These are phyloP conservation scores for Eupithecia insigniata DNA, from an alignment of 2,888 invertebrate genomes.

Conservation along the genomic window DNA sequence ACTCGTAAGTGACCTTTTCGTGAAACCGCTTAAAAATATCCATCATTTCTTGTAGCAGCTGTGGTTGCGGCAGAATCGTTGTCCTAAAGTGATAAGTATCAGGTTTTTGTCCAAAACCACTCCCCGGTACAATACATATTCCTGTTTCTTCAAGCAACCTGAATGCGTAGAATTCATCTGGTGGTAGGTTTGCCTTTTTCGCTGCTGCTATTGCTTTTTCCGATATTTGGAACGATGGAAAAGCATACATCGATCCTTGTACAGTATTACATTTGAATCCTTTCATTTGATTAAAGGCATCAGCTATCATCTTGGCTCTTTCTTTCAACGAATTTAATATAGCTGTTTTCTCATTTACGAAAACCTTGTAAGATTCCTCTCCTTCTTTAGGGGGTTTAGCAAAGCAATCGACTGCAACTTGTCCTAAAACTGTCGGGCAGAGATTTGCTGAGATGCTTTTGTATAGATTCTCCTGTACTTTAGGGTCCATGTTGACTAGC, in stretches of 20 bases:
- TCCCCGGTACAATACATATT: constrained; percentile 90
- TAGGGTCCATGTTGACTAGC: constrained; percentile 2
- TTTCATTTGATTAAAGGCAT: constrained; percentile 91
- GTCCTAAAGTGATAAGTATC: constrained; percentile 93
- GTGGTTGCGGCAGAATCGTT: constrained; percentile 89
- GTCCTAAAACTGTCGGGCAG: background rate
- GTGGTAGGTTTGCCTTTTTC: constrained; percentile 86
- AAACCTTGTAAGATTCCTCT: constrained; percentile 88
- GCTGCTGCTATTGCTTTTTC: constrained; percentile 84
- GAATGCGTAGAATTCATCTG: constrained; percentile 94
- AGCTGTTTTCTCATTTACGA: constrained; percentile 86
- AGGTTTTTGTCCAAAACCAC: constrained; percentile 90
- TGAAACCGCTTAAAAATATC: constrained; percentile 87
- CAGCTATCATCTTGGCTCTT: constrained; percentile 89
- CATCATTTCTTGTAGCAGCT: constrained; percentile 87
- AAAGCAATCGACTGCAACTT: constrained; percentile 1
- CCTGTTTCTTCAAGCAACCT: constrained; percentile 90
- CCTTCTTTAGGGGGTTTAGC: constrained; percentile 49
- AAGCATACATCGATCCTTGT: constrained; percentile 95
- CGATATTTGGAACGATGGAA: constrained; percentile 90
- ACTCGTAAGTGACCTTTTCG: constrained; percentile 13
- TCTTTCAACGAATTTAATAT: constrained; percentile 82
- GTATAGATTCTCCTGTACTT: background rate
- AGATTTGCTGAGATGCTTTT: constrained; percentile 8
- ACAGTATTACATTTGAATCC: constrained; percentile 89